phyloP scores from a whole-genome alignment of 1,140 invertebrate genomes.

The Papilio helenus region DNA sequence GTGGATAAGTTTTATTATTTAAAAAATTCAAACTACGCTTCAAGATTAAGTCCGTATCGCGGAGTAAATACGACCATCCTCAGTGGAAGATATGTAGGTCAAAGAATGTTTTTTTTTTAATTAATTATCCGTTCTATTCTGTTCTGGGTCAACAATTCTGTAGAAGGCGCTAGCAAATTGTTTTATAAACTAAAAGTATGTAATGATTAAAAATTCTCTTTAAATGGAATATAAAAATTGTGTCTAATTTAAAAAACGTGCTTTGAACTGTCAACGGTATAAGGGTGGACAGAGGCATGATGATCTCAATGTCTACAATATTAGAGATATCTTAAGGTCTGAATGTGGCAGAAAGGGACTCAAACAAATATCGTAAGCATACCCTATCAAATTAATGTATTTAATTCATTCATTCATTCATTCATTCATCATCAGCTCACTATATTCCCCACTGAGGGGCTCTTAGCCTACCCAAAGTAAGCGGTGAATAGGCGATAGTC shows the following conservation, averaged over 20 bases:
- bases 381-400: too few species aligned
- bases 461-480: too few species aligned
- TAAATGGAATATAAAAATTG: slow-evolving; percentile 12
- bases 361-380: too few species aligned
- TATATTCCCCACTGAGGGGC: too few species aligned
- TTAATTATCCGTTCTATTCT: slow-evolving; percentile 28
- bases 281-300: neutral
- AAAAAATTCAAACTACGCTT: slow-evolving; percentile 17
- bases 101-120: slow-evolving; percentile 26
- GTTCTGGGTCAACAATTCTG: slow-evolving; percentile 26
- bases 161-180: slow-evolving; percentile 20
- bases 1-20: neutral
- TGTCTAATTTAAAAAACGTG: neutral
- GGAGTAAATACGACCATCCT: slow-evolving; percentile 14
- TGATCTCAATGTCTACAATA: neutral
- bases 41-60: slow-evolving; percentile 8
- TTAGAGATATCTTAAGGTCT: too few species aligned
- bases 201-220: slow-evolving; percentile 11
- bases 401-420: too few species aligned
- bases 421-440: too few species aligned
- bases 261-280: neutral
- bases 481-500: too few species aligned
- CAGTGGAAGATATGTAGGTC: slow-evolving; percentile 24
- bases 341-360: too few species aligned
- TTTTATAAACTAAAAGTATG: slow-evolving; percentile 22